Evolutionary conservation across 2,797 vertebrate species (phyloP).

Genomic region (Octomys mimax): DNA sequence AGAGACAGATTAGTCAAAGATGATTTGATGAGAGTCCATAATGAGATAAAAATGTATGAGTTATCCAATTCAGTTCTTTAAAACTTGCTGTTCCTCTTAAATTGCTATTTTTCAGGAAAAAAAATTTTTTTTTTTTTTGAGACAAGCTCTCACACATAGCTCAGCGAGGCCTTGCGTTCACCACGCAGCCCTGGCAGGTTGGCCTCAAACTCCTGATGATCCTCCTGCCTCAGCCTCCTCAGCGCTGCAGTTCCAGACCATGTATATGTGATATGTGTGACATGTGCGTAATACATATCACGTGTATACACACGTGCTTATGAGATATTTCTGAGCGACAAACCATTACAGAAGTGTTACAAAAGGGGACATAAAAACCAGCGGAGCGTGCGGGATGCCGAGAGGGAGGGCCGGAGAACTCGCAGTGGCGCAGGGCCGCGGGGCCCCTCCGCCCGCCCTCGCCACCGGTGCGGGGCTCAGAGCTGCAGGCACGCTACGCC

Average conservation of each 20-base stretch:
- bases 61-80: constrained; percentile 25
- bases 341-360: not conserved
- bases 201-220: not conserved
- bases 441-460: not conserved
- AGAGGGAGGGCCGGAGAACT: not conserved
- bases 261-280: not conserved
- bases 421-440: not conserved
- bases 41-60: constrained; percentile 44
- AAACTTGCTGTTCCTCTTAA: constrained; percentile 5
- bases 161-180: not conserved
- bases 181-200: not conserved
- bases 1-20: constrained; percentile 55
- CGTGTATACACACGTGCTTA: not conserved
- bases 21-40: constrained; percentile 11
- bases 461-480: not conserved
- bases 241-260: not conserved
- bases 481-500: not conserved
- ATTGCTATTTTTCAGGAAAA: not conserved
- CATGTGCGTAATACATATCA: not conserved
- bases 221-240: not conserved
- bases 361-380: constrained; percentile 31
- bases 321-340: not conserved
- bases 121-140: not conserved
- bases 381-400: not conserved
- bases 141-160: not conserved